Conservation (phyloP, 2,113 vertebrate genomes). For the Polyodon spathula region DNA sequence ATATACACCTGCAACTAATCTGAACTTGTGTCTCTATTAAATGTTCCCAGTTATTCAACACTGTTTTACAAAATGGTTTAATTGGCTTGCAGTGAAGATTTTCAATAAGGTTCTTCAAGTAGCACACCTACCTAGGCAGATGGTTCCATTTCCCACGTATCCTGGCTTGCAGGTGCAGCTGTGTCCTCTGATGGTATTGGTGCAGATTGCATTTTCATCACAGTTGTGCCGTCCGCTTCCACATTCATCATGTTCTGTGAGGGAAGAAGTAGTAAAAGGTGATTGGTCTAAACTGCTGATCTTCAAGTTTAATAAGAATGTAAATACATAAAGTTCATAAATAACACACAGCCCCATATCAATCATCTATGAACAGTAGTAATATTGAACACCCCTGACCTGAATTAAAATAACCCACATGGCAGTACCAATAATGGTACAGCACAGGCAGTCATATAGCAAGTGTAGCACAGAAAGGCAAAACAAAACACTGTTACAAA, state of each 20-base stretch:
- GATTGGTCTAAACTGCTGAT: too few species aligned
- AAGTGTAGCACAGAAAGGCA: too few species aligned
- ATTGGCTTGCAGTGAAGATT: background rate
- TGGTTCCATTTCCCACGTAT: constrained; percentile 84
- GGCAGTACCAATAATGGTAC: too few species aligned
- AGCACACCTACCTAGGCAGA: constrained; percentile 71
- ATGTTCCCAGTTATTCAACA: background rate
- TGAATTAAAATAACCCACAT: too few species aligned
- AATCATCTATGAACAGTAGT: too few species aligned
- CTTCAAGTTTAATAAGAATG: too few species aligned
- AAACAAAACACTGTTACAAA: too few species aligned
- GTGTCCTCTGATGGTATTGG: constrained; percentile 84
- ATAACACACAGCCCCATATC: too few species aligned
- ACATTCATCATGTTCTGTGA: constrained; percentile 81
- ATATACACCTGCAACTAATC: constrained; percentile 33
- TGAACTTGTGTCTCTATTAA: constrained; percentile 28
- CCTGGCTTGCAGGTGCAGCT: constrained; percentile 91
- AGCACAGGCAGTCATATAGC: too few species aligned
- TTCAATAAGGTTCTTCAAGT: fast-evolving
- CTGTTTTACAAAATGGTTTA: background rate
- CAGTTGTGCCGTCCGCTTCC: constrained; percentile 65
- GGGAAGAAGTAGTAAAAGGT: constrained; percentile 7
- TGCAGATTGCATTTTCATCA: constrained; percentile 85
- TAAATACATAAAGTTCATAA: too few species aligned
- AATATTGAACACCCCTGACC: too few species aligned